Evolutionary conservation across 2,888 invertebrate species (phyloP), one percentile per base, ranked within the genome.

Genomic region (Sisyra nigra): DNA sequence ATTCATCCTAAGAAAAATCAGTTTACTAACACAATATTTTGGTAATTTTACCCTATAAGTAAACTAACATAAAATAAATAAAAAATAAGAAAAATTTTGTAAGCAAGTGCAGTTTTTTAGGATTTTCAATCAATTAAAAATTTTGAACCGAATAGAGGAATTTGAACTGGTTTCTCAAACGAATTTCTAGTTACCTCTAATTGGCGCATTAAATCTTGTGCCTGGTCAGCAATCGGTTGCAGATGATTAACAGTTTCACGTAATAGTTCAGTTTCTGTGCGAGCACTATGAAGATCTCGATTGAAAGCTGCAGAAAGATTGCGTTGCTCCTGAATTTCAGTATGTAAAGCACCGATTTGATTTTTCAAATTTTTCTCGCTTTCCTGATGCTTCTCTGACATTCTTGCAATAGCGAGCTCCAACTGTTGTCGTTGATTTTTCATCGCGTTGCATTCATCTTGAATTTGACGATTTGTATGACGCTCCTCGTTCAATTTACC

Each of bases 341-440:
- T 54, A 45, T 58, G 57, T 8, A 65, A 48, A 43, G 61, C 58
- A 6, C 49, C 49, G 11, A 54, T 15, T 40, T 54, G 53, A 5
- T 48, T 46, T 45, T 55, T 52, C 49, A 51, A 56, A 49, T 50
- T 56, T n/a, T 53, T 56, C 30, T 64, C 61, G 9, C 55, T 54
- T 62, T 64, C 35, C 7, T 24, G 34, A 11, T 36, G 33, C n/a
- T 40, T 30, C 41, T 80, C 78, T 9, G 74, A 71, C 50, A 74
- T 63, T 52, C 72, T 69, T 47, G 72, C 68, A 43, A 79, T 69
- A 51, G 75, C 74, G 53, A 74, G 63, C 51, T 80, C 80, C 60
- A 77, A 60, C 53, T 79, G 76, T 44, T 76, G 73, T 13, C 72
- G 64, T 51, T 78, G 75, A 3, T 72, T 66, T 46, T 75, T 70